These are phyloP conservation scores for Zonitis immaculata DNA, from an alignment of 2,888 invertebrate genomes.

Conservation along the genomic window DNA sequence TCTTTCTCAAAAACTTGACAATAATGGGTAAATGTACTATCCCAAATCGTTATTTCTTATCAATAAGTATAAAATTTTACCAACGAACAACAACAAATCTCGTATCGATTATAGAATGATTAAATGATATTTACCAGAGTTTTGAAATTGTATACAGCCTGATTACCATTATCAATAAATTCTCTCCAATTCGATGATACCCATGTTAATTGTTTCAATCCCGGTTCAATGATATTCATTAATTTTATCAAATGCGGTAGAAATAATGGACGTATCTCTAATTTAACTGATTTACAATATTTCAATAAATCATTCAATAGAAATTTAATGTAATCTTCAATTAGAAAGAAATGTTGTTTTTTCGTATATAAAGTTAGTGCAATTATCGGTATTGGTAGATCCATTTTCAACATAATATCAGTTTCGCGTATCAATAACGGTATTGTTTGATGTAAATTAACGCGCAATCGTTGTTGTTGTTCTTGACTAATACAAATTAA, in stretches of 20 bases:
- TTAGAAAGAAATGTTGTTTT: conserved; percentile 68
- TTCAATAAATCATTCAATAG: conserved; percentile 71
- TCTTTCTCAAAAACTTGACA: too few species aligned
- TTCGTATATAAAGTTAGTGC: conserved; percentile 74
- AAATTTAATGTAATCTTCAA: conserved; percentile 74
- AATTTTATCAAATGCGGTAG: conserved; percentile 82
- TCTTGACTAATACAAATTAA: conserved; percentile 59
- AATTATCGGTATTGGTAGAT: conserved; percentile 74
- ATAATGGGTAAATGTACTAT: too few species aligned
- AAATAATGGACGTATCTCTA: conserved; percentile 86
- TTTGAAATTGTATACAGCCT: conserved; percentile 77
- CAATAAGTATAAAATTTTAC: too few species aligned
- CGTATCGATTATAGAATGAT: too few species aligned
- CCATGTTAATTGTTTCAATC: conserved; percentile 78
- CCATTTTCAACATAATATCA: conserved; percentile 78
- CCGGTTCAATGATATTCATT: conserved; percentile 77
- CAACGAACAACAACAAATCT: conserved; percentile 37
- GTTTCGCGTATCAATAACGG: conserved; percentile 75
- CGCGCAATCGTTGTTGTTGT: conserved; percentile 63
- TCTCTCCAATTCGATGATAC: conserved; percentile 76
- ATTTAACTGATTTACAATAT: conserved; percentile 70
- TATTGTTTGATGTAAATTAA: conserved; percentile 74
- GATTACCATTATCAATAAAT: conserved; percentile 71
- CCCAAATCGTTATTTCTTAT: too few species aligned
- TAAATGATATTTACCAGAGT: too few species aligned